Evolutionary conservation across 2,113 vertebrate genomes (phyloP).

Genomic region (Phylloscopus trochiloides): DNA sequence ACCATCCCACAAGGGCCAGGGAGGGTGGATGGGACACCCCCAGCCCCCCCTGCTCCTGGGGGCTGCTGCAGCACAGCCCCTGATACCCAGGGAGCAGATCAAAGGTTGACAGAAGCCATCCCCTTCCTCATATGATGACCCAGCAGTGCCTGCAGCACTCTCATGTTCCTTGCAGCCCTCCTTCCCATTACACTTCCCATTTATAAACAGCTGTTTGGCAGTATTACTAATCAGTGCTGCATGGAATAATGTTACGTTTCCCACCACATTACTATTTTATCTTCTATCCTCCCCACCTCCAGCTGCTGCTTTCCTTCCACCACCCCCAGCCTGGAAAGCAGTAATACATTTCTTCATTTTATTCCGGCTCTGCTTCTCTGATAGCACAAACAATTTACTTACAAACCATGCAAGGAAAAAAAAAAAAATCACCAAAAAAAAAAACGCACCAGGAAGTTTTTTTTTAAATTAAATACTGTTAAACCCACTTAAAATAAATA

Average conservation of each 20-base stretch:
- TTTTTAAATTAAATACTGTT: slow-evolving; percentile 48
- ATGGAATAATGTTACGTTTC: background rate
- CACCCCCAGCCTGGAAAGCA: background rate
- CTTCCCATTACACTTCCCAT: background rate
- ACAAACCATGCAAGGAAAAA: background rate
- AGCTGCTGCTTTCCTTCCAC: slow-evolving; percentile 31
- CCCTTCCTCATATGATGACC: background rate
- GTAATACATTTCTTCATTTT: background rate
- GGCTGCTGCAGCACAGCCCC: background rate
- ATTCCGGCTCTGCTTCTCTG: background rate
- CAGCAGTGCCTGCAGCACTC: background rate
- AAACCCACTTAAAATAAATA: slow-evolving; percentile 69
- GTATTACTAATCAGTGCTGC: background rate
- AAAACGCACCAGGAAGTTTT: background rate
- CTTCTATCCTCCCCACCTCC: background rate
- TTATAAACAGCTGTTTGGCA: slow-evolving; percentile 48
- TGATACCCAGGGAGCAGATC: background rate
- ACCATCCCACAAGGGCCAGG: background rate
- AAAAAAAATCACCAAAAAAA: background rate
- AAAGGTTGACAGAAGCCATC: background rate
- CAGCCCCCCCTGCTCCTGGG: background rate
- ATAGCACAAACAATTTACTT: slow-evolving; percentile 40
- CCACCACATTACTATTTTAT: slow-evolving; percentile 27
- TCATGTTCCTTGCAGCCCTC: background rate
- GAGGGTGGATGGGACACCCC: background rate